Percentiles rank a stretch among this genome's conserved stretches.
Evolutionary conservation across 2,888 invertebrate species (phyloP).

Genomic region (Agrotis puta): DNA sequence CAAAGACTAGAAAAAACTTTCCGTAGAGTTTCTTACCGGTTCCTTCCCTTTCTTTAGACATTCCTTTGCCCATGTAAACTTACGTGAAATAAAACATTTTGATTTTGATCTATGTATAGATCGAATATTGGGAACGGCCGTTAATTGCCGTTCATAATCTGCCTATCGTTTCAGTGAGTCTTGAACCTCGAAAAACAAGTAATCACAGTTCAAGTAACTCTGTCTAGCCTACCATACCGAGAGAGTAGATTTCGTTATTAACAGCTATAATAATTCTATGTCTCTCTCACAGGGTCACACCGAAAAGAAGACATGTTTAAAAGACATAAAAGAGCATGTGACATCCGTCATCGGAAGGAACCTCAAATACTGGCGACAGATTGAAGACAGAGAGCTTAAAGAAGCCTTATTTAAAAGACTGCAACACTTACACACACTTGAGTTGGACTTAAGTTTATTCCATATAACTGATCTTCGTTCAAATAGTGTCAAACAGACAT

Average conservation of each 20-base stretch:
- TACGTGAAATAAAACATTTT: too few species aligned
- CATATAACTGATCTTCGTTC: constrained; percentile 80
- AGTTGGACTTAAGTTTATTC: constrained; percentile 81
- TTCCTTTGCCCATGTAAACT: too few species aligned
- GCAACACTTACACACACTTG: constrained; percentile 82
- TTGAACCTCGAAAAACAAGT: too few species aligned
- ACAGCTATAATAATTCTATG: not conserved
- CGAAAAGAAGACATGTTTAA: constrained; percentile 86
- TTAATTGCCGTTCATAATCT: too few species aligned
- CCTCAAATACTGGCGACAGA: constrained; percentile 89
- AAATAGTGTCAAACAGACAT: constrained; percentile 72
- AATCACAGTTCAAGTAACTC: too few species aligned
- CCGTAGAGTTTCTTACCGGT: too few species aligned
- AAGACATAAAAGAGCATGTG: constrained; percentile 88
- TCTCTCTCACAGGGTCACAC: constrained; percentile 71
- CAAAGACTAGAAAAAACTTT: too few species aligned
- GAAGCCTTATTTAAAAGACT: constrained; percentile 82
- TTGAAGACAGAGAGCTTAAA: constrained; percentile 75
- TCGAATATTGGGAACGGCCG: too few species aligned
- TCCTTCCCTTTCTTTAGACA: too few species aligned
- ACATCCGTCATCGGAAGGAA: constrained; percentile 87
- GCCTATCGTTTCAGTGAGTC: too few species aligned
- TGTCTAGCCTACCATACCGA: too few species aligned
- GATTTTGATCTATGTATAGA: too few species aligned
- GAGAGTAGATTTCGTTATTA: not conserved